Conservation (phyloP, 1,140 invertebrate species). For the Manduca sexta region DNA sequence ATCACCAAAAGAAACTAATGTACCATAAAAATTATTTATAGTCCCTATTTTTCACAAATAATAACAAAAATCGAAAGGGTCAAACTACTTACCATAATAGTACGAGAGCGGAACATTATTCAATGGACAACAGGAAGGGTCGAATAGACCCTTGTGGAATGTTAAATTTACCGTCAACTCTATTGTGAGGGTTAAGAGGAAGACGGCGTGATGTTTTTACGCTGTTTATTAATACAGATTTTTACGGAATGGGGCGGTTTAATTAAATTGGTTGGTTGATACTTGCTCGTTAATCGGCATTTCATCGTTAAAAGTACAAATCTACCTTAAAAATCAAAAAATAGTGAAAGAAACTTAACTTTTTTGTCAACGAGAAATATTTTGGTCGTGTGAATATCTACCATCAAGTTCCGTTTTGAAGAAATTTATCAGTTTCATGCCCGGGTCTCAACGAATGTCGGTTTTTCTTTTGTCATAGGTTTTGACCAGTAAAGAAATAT, state of each 20-base stretch:
- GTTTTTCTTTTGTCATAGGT: too few relatives aligned
- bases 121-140: constrained; percentile 46
- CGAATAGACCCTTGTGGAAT: constrained; percentile 36
- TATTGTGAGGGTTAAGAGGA: constrained; percentile 42
- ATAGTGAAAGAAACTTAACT: too few relatives aligned
- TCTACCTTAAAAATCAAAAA: too few relatives aligned
- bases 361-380: too few relatives aligned
- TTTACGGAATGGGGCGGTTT: constrained; percentile 36
- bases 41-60: constrained; percentile 57
- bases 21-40: constrained; percentile 50
- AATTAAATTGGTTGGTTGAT: too few relatives aligned
- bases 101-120: constrained; percentile 30
- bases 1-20: constrained; percentile 32
- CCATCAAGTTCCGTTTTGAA: too few relatives aligned
- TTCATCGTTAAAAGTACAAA: too few relatives aligned
- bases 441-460: too few relatives aligned
- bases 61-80: constrained; percentile 51
- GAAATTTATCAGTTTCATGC: too few relatives aligned
- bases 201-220: constrained; percentile 53
- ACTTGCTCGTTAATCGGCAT: too few relatives aligned
- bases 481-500: too few relatives aligned
- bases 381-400: too few relatives aligned
- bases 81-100: constrained; percentile 46
- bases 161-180: constrained; percentile 53
- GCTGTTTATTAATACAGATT: constrained; percentile 51